Base-by-base conservation (phyloP, 2,797 vertebrate genomes). In the Gymnothorax javanicus region DNA sequence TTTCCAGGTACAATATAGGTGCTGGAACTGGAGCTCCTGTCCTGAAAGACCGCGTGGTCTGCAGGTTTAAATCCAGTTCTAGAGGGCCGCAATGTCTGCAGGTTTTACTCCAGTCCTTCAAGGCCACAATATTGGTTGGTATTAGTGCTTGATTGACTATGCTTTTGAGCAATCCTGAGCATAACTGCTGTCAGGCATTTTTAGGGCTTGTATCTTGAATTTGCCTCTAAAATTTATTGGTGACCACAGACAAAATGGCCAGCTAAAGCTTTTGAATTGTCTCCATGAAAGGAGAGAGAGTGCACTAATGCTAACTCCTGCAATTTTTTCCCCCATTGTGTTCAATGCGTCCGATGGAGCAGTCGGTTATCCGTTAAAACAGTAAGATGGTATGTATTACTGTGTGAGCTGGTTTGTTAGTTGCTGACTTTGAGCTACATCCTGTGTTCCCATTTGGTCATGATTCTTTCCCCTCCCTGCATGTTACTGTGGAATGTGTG, bases 271-370 rank as follows among this genome's bases (percentile, higher is more conserved):
- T 13, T 17, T 79, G 17, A 79, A 52, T 52, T 52, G 43, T 50
- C 43, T 7, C 17, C 12, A 2, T 17, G 75, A 17, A 75, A 15
- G 27, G 71, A 33, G 27, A 11, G 67, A 25, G 20, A 25, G 7
- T 69, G n/a, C 0, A 43, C 94, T 95, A 91, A 94, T 94, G 94
- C 94, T 93, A 93, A 95, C 96, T 23, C 13, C 60, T 50, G 17
- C 60, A 25, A 64, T 87, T 89, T 93, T 84, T 92, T 8, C 17
- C 60, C 60, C 60, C 96, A 95, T 96, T 94, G 92, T 91, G 89
- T 86, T 93, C 94, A 95, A 95, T 96, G 96, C 96, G 94, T 95
- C 96, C 97, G 93, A 93, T 96, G 97, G 97, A 97, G 96, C 97
- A 93, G 95, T 94, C 95, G 95, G 92, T 95, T 96, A 94, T 94